Evolutionary conservation across 2,113 vertebrate genomes (phyloP).

Genomic region (Oreochromis aureus): DNA sequence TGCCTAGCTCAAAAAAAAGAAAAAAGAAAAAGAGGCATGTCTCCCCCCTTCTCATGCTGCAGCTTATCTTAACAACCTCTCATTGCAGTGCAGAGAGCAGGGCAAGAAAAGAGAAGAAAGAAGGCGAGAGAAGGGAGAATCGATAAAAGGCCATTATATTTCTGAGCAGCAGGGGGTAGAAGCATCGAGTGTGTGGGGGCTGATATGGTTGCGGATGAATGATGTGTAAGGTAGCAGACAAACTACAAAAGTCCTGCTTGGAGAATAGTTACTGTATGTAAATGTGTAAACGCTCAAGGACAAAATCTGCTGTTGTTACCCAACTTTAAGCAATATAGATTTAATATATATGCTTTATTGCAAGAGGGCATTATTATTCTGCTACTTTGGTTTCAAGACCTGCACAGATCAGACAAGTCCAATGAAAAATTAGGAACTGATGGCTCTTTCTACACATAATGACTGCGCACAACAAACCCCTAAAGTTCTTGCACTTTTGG

Average conservation of each 20-base stretch:
- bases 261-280: constrained; percentile 1
- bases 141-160: constrained; percentile 67
- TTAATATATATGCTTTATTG: not conserved
- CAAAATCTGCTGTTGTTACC: not conserved
- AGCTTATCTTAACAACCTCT: constrained; percentile 52
- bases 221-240: constrained; percentile 25
- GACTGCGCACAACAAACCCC: not conserved
- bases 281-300: constrained; percentile 33
- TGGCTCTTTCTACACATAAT: not conserved
- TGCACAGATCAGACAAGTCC: not conserved
- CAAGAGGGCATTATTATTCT: not conserved
- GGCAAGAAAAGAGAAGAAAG: constrained; percentile 32
- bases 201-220: constrained; percentile 52
- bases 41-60: not conserved
- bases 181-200: constrained; percentile 27
- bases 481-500: not conserved
- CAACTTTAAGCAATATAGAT: not conserved
- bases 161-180: constrained; percentile 34
- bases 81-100: constrained; percentile 33
- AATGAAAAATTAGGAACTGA: not conserved
- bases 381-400: not conserved
- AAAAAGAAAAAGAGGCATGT: not conserved
- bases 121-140: constrained; percentile 33
- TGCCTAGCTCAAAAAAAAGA: not conserved
- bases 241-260: constrained; percentile 7